These are phyloP conservation scores for Oceanites oceanicus DNA, from an alignment of 2,113 vertebrate genomes.

Conservation along the genomic window DNA sequence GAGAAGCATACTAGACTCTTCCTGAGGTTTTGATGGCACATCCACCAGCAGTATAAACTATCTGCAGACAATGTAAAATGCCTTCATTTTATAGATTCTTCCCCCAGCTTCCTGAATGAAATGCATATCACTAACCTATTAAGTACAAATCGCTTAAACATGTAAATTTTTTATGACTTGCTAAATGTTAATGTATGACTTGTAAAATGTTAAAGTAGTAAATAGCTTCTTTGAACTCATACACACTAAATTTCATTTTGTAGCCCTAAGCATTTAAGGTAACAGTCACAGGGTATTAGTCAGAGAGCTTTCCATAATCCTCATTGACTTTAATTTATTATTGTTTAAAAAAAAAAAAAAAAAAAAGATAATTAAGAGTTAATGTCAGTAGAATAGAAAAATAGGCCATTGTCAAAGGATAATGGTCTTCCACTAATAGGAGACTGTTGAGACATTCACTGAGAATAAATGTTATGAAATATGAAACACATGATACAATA, in stretches of 20 bases:
- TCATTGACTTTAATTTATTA: slow-evolving; percentile 61
- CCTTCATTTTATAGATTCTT: slow-evolving; percentile 54
- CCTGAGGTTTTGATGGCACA: background rate
- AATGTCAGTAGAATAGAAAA: slow-evolving; percentile 45
- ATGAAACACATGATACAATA: slow-evolving; percentile 16
- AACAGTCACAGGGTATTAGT: slow-evolving; percentile 56
- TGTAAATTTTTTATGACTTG: slow-evolving; percentile 78
- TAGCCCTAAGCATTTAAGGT: slow-evolving; percentile 71
- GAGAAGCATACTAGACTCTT: background rate
- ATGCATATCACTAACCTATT: slow-evolving; percentile 70
- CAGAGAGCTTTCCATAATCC: slow-evolving; percentile 58
- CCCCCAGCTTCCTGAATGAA: background rate
- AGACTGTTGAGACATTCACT: slow-evolving; percentile 16
- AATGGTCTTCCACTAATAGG: background rate
- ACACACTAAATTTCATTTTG: slow-evolving; percentile 70
- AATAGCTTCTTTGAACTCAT: slow-evolving; percentile 71
- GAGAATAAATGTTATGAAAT: slow-evolving; percentile 67
- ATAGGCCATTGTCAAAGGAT: slow-evolving; percentile 3
- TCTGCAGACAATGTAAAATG: slow-evolving; percentile 52
- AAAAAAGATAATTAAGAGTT: slow-evolving; percentile 50
- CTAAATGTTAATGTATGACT: slow-evolving; percentile 81
- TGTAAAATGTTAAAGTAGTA: slow-evolving; percentile 80
- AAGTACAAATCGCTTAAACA: slow-evolving; percentile 76
- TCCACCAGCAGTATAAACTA: slow-evolving; percentile 26
- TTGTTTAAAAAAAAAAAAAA: background rate